Conservation (phyloP, 2,113 vertebrate species). For the Tapirus terrestris region DNA sequence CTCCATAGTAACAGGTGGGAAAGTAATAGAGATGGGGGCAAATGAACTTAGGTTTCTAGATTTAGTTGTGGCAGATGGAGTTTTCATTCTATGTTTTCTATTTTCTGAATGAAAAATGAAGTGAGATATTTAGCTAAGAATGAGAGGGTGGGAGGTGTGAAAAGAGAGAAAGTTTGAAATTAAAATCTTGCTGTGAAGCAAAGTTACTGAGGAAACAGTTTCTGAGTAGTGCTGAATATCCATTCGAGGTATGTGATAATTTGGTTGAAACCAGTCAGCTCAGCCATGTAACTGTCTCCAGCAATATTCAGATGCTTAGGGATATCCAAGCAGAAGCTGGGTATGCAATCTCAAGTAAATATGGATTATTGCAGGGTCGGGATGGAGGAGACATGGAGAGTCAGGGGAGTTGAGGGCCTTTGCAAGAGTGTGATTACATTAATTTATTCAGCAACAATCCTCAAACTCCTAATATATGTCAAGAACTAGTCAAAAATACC, state of each 20-base stretch:
- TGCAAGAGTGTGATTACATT: background rate
- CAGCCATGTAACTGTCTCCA: background rate
- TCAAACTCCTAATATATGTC: background rate
- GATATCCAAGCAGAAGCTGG: background rate
- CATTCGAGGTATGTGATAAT: background rate
- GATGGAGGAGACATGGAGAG: background rate
- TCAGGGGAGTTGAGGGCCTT: background rate
- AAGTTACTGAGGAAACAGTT: conserved; percentile 46
- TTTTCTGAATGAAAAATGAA: conserved; percentile 80
- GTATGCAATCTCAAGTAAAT: background rate
- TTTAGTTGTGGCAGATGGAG: conserved; percentile 75
- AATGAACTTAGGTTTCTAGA: conserved; percentile 50
- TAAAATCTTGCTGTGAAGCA: conserved; percentile 62
- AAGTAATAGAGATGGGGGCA: background rate
- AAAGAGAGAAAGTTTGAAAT: conserved; percentile 61
- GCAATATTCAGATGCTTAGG: background rate
- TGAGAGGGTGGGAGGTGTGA: conserved; percentile 75
- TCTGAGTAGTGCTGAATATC: background rate
- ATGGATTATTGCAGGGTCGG: background rate
- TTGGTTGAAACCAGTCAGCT: background rate
- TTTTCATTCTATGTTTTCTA: conserved; percentile 77
- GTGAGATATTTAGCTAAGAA: conserved; percentile 71
- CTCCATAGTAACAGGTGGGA: conserved; percentile 11
- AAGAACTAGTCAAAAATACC: background rate
- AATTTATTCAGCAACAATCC: background rate